phyloP scores from a whole-genome alignment of 2,797 vertebrate species.

The Menidia menidia region DNA sequence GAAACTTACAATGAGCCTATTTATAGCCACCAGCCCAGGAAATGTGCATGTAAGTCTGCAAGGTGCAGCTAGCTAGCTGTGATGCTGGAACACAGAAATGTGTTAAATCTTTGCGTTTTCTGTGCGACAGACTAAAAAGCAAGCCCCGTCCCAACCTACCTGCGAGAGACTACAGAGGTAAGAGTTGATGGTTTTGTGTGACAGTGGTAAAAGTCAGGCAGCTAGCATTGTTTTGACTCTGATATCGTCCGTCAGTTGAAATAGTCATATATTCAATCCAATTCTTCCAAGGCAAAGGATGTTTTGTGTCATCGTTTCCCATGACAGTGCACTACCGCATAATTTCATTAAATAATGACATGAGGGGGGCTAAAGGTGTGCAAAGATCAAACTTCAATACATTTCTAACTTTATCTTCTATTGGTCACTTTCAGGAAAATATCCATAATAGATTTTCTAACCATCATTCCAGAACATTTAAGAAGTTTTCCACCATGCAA shows the following conservation, averaged over 20 bases:
- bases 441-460: background rate
- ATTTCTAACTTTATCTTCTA: too few relatives aligned
- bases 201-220: background rate
- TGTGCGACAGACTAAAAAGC: conserved; percentile 86
- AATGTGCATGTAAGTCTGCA: conserved; percentile 1
- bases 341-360: too few relatives aligned
- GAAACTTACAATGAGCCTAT: background rate
- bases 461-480: background rate
- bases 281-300: too few relatives aligned
- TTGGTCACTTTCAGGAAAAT: background rate
- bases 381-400: too few relatives aligned
- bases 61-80: background rate
- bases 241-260: too few relatives aligned
- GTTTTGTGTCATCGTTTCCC: too few relatives aligned
- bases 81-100: too few relatives aligned
- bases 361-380: too few relatives aligned
- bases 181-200: conserved; percentile 34
- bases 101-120: background rate
- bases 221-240: too few relatives aligned
- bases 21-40: background rate
- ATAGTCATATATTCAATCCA: too few relatives aligned
- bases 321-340: too few relatives aligned
- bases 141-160: conserved; percentile 90
- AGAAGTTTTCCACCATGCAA: background rate
- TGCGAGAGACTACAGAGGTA: conserved; percentile 90